Base-by-base conservation (phyloP, 2,113 vertebrate genomes). In the Anseranas semipalmata region DNA sequence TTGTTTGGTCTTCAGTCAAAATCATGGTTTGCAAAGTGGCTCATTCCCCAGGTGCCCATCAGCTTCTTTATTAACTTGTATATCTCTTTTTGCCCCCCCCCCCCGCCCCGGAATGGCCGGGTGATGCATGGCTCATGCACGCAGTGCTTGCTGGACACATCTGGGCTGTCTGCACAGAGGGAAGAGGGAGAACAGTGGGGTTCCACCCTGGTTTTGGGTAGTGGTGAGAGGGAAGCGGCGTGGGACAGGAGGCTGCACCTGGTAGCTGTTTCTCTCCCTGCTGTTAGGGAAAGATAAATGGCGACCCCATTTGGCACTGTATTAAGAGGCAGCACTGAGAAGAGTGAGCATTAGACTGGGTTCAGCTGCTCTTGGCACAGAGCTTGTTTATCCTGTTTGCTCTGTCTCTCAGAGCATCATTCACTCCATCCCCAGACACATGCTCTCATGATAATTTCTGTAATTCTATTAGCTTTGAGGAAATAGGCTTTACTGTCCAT, bases 381-480 rank as follows among this genome's bases (percentile, higher is more conserved):
- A 95, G 48, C 67, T 95, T 93, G 82, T 95, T 96, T 93, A 83
- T 92, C 60, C 63, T 68, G 68, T 95, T 95, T 94, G 67, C 65
- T 32, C 12, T 89, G 0, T 87, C 70, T 93, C 88, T 93, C 60
- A 27, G 78, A 84, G n/a, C 93, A 97, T 96, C 85, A 83, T 48
- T 90, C 82, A 87, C 66, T 94, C 74, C 7, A 32, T 91, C 91
- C 73, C 89, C 68, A 97, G 96, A 75, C 85, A 91, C 74, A 95
- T 32, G 59, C 59, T 95, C 82, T 94, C 85, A 95, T 24, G 52
- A 87, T 97, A 97, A 97, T 97, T 96, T 97, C 85, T 91, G 59
- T 96, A 96, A 97, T 96, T 94, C 72, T 84, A 41, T 97, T 97
- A 96, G 21, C 6, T 21, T 86, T 65, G 82, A 95, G 96, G 95